Percentiles rank a stretch among this genome's conserved stretches.
phyloP scores from a whole-genome alignment of 2,888 invertebrate genomes.

The Drosophila kuntzei region DNA sequence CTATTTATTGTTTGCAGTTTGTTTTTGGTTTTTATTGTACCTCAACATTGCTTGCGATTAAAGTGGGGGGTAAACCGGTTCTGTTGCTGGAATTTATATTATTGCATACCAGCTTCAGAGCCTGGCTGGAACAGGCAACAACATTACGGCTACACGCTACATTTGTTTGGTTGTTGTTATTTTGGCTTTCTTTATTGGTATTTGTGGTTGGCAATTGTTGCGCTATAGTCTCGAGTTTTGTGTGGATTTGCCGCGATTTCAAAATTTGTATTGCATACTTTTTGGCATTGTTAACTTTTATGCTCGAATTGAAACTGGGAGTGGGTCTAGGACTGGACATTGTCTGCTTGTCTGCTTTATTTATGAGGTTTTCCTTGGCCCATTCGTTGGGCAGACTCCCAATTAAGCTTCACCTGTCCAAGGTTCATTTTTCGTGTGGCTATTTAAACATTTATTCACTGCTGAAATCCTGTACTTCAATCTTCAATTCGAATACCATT shows the following conservation, averaged over 20 bases:
- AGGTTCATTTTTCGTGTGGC: constrained; percentile 38
- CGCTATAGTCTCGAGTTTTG: constrained; percentile 38
- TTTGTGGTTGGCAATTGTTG: constrained; percentile 73
- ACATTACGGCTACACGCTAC: constrained; percentile 54
- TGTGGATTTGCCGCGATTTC: constrained; percentile 36
- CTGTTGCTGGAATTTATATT: constrained; percentile 68
- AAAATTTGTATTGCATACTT: constrained; percentile 55
- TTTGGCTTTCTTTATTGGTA: constrained; percentile 58
- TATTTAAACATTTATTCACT: constrained; percentile 56
- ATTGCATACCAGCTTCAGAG: constrained; percentile 67
- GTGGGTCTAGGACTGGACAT: constrained; percentile 1
- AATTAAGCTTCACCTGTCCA: constrained; percentile 53
- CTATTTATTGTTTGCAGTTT: constrained; percentile 24
- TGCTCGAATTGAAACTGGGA: constrained; percentile 1
- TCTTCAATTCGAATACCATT: background rate
- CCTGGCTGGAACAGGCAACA: constrained; percentile 27
- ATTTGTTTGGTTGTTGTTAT: constrained; percentile 35
- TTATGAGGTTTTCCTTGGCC: constrained; percentile 41
- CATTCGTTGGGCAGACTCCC: constrained; percentile 14
- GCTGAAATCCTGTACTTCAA: constrained; percentile 6
- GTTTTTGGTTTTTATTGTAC: constrained; percentile 31
- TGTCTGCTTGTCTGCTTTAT: constrained; percentile 38
- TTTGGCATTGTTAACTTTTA: constrained; percentile 61
- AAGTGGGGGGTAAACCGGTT: constrained; percentile 24
- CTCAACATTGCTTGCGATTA: constrained; percentile 50